Conservation (phyloP, 2,113 vertebrate genomes). For the Bucco capensis region DNA sequence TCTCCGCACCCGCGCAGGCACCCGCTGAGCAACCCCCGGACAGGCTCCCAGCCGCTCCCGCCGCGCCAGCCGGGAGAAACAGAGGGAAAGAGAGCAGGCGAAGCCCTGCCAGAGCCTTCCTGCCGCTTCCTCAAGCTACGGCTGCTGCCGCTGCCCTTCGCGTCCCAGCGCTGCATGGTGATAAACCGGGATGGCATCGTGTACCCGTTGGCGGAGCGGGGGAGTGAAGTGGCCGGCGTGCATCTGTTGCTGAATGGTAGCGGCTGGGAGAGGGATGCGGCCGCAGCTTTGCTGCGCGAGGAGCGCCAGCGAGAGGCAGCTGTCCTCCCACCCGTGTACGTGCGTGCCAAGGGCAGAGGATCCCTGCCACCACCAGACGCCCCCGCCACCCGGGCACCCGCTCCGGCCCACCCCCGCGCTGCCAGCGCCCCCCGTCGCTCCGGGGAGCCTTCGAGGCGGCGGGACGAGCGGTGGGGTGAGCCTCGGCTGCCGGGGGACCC, state of each 20-base stretch:
- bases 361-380: background rate
- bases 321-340: background rate
- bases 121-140: background rate
- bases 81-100: background rate
- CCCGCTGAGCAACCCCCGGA: background rate
- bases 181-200: background rate
- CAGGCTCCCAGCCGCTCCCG: background rate
- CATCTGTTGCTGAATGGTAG: constrained; percentile 56
- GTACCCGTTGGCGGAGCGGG: background rate
- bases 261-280: background rate
- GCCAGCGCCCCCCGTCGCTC: background rate
- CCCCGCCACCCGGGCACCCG: background rate
- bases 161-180: background rate
- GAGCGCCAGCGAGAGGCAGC: background rate
- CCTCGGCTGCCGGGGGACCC: background rate
- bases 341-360: background rate
- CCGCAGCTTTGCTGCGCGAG: background rate
- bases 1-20: background rate
- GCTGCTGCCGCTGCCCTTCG: background rate
- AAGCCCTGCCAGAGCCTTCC: background rate
- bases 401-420: background rate
- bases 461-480: background rate
- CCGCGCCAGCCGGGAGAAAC: background rate
- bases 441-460: background rate
- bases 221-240: background rate